Conservation (phyloP, 2,888 invertebrate genomes). For the Clunio marinus region DNA sequence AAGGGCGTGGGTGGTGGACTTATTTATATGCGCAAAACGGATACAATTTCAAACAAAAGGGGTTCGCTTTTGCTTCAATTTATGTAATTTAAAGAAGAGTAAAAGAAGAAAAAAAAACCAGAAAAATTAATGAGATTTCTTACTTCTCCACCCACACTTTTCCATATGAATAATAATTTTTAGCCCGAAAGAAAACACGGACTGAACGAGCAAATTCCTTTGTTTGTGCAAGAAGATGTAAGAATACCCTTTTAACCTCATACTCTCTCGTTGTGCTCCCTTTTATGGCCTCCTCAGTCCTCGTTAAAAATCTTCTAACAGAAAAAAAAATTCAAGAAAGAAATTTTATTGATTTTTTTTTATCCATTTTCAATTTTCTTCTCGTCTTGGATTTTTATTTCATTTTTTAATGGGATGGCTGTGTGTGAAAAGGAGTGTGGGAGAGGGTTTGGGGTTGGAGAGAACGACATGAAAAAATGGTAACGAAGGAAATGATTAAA, state of each 20-base stretch:
- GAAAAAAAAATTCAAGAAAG: not conserved
- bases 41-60: constrained; percentile 13
- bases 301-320: not conserved
- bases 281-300: not conserved
- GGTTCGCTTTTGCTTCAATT: constrained; percentile 10
- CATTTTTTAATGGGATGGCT: constrained; percentile 13
- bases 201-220: constrained; percentile 10
- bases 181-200: constrained; percentile 11
- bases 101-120: not conserved
- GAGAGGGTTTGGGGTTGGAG: not conserved
- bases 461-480: not conserved
- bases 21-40: not conserved
- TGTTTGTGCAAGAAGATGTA: constrained; percentile 19
- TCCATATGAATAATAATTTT: constrained; percentile 22
- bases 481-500: not conserved
- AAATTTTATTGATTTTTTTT: constrained; percentile 23
- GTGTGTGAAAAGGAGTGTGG: not conserved
- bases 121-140: constrained; percentile 16
- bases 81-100: constrained; percentile 13
- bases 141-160: not conserved
- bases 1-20: not conserved
- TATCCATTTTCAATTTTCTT: constrained; percentile 28
- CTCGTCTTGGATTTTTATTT: constrained; percentile 2
- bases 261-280: too few relatives aligned
- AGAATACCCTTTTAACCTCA: too few relatives aligned